Evolutionary conservation across 2,888 invertebrate genomes (phyloP).

Genomic region (Drosophila anomalata): DNA sequence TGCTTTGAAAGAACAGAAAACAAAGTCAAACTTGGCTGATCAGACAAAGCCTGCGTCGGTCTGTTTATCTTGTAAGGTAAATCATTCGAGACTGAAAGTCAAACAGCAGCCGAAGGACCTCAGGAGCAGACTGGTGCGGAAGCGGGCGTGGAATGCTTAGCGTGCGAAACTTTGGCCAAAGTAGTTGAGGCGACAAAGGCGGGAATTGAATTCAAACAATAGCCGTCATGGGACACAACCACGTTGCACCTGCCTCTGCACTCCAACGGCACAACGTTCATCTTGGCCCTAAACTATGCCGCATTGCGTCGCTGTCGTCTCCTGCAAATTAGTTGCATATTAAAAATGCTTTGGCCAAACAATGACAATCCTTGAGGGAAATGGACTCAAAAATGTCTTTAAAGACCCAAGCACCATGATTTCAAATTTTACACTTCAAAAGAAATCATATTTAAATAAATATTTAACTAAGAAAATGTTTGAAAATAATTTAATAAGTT

Average conservation of each 20-base stretch:
- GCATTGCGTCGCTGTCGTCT: conserved; percentile 66
- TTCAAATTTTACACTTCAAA: conserved; percentile 2
- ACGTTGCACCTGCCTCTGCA: conserved; percentile 20
- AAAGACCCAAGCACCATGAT: not conserved
- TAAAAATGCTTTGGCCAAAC: conserved; percentile 77
- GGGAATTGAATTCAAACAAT: conserved; percentile 78
- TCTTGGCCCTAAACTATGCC: conserved; percentile 43
- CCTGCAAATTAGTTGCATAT: conserved; percentile 76
- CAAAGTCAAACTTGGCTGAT: conserved; percentile 75
- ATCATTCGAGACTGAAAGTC: conserved; percentile 80
- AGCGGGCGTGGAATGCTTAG: conserved; percentile 8
- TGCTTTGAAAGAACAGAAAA: conserved; percentile 52
- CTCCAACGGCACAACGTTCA: not conserved
- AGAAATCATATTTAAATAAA: not conserved
- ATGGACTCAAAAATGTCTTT: conserved; percentile 14
- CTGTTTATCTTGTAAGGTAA: conserved; percentile 78
- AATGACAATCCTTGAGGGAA: conserved; percentile 53
- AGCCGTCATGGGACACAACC: conserved; percentile 62
- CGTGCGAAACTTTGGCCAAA: conserved; percentile 67
- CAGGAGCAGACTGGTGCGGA: conserved; percentile 13
- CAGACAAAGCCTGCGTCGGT: conserved; percentile 59
- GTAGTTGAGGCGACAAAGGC: conserved; percentile 75
- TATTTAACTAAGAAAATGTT: too few relatives aligned
- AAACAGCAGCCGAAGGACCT: conserved; percentile 60
- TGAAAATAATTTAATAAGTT: not conserved